Conservation (phyloP, 2,888 invertebrate species). For the Netelia inedita region DNA sequence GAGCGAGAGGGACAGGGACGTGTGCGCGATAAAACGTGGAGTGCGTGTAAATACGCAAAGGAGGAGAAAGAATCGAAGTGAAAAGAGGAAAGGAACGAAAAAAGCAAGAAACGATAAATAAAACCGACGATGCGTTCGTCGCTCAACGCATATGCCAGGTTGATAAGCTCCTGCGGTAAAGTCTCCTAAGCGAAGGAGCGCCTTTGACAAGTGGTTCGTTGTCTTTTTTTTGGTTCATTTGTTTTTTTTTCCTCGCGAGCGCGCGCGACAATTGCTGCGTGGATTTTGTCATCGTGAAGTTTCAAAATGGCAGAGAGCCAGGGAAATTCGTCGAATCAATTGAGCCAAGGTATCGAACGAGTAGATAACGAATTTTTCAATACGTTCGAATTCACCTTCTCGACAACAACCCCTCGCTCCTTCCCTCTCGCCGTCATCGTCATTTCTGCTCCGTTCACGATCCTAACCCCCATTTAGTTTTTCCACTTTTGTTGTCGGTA, state of each 20-base stretch:
- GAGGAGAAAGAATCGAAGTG: conserved; percentile 11
- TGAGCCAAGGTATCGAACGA: conserved; percentile 83
- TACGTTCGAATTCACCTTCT: conserved; percentile 11
- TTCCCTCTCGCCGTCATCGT: background rate
- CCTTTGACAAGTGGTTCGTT: conserved; percentile 75
- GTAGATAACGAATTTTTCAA: conserved; percentile 7
- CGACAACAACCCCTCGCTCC: background rate
- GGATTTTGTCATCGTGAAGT: conserved; percentile 34
- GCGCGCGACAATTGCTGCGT: conserved; percentile 51
- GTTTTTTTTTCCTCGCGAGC: conserved; percentile 35
- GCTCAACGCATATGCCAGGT: conserved; percentile 76
- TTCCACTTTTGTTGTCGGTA: background rate
- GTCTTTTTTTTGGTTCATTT: conserved; percentile 44
- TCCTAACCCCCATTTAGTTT: conserved; percentile 59
- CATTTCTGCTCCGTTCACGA: conserved; percentile 2
- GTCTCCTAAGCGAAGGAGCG: conserved; percentile 78
- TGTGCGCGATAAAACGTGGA: background rate
- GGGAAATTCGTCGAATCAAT: conserved; percentile 89
- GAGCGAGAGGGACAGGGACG: conserved; percentile 30
- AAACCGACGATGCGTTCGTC: conserved; percentile 74
- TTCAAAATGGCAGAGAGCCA: conserved; percentile 90
- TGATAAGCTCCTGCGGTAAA: conserved; percentile 79
- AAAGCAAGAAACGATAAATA: conserved; percentile 40
- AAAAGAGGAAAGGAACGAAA: background rate
- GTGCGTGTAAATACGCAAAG: conserved; percentile 7